These are phyloP conservation scores for Sciurus carolinensis DNA, from an alignment of 2,797 vertebrate genomes.

Conservation along the genomic window DNA sequence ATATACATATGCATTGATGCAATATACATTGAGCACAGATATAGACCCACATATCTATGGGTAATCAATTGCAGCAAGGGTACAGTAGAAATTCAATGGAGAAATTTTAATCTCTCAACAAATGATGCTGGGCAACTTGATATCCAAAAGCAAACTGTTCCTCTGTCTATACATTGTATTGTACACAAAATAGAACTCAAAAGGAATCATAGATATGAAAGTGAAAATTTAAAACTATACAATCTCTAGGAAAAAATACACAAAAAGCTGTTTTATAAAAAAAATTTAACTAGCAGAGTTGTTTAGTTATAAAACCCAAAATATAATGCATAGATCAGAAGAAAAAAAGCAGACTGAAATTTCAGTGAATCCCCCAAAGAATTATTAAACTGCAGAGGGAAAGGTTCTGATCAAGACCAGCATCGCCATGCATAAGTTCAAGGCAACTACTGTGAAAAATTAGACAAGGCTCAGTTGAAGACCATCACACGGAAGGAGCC, in stretches of 20 bases:
- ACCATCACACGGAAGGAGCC: neutral
- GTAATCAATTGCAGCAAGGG: neutral
- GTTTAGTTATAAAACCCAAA: neutral
- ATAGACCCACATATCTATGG: neutral
- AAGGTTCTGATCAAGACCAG: neutral
- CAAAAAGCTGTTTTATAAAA: neutral
- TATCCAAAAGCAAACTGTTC: neutral
- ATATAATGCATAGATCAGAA: neutral
- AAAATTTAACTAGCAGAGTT: neutral
- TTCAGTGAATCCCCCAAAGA: neutral
- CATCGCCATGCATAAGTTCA: neutral
- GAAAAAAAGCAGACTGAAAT: neutral
- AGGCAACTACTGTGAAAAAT: neutral
- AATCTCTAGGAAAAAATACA: neutral
- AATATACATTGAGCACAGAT: neutral
- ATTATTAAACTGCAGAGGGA: neutral
- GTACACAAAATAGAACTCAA: neutral
- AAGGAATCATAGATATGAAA: neutral
- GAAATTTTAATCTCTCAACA: neutral
- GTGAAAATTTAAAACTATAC: neutral
- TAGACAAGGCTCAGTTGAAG: neutral
- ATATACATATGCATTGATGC: neutral
- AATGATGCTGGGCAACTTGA: neutral
- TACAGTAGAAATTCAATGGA: neutral
- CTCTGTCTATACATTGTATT: neutral